Conservation (phyloP, 2,113 vertebrate species). For the Vombatus ursinus region DNA sequence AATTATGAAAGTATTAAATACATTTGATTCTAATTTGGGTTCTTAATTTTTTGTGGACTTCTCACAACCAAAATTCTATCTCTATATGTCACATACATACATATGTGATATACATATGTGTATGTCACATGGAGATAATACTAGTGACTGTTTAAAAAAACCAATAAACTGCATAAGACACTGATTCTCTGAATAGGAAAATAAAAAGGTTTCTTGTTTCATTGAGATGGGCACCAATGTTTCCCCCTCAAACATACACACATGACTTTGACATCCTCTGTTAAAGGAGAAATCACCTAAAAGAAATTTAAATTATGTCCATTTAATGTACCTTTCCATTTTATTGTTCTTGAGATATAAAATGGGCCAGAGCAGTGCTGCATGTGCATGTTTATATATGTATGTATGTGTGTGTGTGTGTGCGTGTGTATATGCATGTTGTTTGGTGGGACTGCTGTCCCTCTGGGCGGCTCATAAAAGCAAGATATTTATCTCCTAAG, state of each 20-base stretch:
- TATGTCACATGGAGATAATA: neutral
- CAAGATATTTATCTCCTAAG: conserved; percentile 32
- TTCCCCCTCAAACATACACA: conserved; percentile 24
- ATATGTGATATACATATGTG: neutral
- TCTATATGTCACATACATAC: neutral
- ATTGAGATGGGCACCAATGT: neutral
- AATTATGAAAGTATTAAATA: conserved; percentile 9
- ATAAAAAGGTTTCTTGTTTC: conserved; percentile 17
- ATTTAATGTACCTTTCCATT: conserved; percentile 27
- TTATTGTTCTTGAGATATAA: conserved; percentile 49
- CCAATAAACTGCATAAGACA: neutral
- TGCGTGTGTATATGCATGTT: neutral
- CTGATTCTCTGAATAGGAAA: conserved; percentile 10
- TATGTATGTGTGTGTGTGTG: neutral
- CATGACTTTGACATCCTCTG: conserved; percentile 11
- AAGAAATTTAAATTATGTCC: conserved; percentile 38
- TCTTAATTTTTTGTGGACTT: conserved; percentile 3
- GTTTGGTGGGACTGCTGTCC: conserved; percentile 20
- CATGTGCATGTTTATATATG: neutral
- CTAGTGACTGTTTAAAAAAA: neutral
- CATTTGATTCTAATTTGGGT: conserved; percentile 35
- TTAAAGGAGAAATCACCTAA: conserved; percentile 25
- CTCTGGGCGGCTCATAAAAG: conserved; percentile 30
- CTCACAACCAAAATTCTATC: neutral
- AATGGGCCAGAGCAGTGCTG: conserved; percentile 24